These are phyloP conservation scores for Dolomedes plantarius DNA, from an alignment of 2,888 invertebrate genomes.

Conservation along the genomic window DNA sequence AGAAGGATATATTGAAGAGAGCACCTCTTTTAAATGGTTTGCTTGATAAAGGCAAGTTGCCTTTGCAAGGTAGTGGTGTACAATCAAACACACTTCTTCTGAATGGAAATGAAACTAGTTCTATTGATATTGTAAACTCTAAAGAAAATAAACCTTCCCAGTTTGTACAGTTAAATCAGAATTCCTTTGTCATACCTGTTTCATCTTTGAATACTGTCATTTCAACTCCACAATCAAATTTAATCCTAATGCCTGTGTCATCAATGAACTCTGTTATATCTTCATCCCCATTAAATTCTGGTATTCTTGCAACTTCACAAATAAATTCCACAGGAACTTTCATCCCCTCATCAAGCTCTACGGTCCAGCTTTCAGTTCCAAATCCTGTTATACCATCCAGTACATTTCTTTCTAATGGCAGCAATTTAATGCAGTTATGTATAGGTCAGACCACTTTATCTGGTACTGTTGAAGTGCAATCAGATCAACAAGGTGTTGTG, in stretches of 20 bases:
- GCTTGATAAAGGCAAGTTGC: constrained; percentile 73
- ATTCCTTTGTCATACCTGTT: constrained; percentile 32
- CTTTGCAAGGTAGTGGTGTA: constrained; percentile 22
- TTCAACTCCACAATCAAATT: constrained; percentile 12
- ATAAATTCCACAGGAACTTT: not conserved
- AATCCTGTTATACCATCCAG: constrained; percentile 6
- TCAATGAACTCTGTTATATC: constrained; percentile 18
- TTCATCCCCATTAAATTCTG: constrained; percentile 16
- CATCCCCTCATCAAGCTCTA: not conserved
- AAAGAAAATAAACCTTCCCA: constrained; percentile 6
- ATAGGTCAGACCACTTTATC: constrained; percentile 46
- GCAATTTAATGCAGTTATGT: constrained; percentile 40
- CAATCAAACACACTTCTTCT: constrained; percentile 34
- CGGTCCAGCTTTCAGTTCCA: constrained; percentile 4
- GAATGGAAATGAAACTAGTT: constrained; percentile 40
- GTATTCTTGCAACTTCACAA: not conserved
- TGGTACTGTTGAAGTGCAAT: constrained; percentile 52
- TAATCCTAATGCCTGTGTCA: constrained; percentile 20
- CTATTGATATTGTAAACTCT: not conserved
- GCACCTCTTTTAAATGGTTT: constrained; percentile 73
- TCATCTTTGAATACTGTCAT: constrained; percentile 4
- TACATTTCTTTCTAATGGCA: constrained; percentile 24
- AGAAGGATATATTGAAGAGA: constrained; percentile 67
- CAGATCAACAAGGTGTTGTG: constrained; percentile 55
- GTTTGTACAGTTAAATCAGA: constrained; percentile 11